Percentiles rank a stretch among this genome's conserved stretches.
Evolutionary conservation across 2,113 vertebrate genomes (phyloP).

Genomic region (Mugil cephalus): DNA sequence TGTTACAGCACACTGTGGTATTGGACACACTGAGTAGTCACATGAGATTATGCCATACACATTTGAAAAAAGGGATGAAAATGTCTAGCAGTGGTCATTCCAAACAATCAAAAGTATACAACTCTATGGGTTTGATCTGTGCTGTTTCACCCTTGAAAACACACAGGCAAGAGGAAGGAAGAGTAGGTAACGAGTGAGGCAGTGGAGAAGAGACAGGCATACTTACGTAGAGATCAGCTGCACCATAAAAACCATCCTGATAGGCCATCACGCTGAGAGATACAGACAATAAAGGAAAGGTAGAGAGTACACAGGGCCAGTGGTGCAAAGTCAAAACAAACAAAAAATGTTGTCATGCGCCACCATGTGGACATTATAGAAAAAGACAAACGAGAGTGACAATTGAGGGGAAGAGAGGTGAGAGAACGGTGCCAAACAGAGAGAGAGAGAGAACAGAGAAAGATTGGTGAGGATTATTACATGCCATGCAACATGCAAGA

Average conservation of each 20-base stretch:
- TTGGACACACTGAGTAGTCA: no score
- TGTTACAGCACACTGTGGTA: no score
- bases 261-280: conserved; percentile 87
- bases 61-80: no score
- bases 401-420: conserved; percentile 41
- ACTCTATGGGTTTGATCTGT: conserved; percentile 73
- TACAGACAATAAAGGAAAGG: conserved; percentile 49
- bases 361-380: conserved; percentile 78
- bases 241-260: conserved; percentile 89
- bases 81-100: conserved; percentile 16
- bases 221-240: conserved; percentile 89
- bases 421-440: conserved; percentile 66
- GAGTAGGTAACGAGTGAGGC: conserved; percentile 66
- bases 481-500: conserved; percentile 86
- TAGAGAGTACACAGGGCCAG: conserved; percentile 40
- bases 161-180: conserved; percentile 66
- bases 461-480: conserved; percentile 83
- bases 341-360: conserved; percentile 79
- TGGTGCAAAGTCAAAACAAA: conserved; percentile 58
- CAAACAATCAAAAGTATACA: conserved; percentile 62
- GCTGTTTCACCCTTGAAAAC: conserved; percentile 76
- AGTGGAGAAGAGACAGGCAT: conserved; percentile 67
- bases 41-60: no score
- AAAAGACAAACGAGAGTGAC: conserved; percentile 59
- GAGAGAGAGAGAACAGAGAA: conserved; percentile 76